Conservation (phyloP, 2,113 vertebrate species). For the Crotalus viridis region DNA sequence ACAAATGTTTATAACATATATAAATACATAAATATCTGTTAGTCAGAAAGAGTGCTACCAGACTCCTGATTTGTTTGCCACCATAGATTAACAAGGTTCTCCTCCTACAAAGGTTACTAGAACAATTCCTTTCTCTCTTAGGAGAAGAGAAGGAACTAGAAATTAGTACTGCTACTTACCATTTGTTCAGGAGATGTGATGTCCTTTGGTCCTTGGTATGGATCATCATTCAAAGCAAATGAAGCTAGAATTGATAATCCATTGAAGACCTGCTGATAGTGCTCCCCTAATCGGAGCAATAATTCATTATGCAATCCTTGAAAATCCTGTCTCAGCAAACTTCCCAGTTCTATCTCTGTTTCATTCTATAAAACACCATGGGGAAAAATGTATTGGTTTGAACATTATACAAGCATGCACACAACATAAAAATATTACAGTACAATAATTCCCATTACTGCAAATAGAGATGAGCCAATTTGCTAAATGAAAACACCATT, state of each 20-base stretch:
- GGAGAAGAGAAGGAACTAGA: neutral
- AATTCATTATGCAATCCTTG: conserved; percentile 96
- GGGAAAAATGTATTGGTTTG: neutral
- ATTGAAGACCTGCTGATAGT: conserved; percentile 97
- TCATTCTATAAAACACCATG: conserved; percentile 78
- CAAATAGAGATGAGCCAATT: neutral
- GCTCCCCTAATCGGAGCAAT: conserved; percentile 89
- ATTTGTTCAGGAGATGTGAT: conserved; percentile 87
- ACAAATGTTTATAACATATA: neutral
- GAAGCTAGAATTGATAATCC: conserved; percentile 94
- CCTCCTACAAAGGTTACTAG: neutral
- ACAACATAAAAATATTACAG: neutral
- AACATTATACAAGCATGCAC: neutral
- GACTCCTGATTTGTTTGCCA: neutral
- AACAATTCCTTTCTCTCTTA: neutral
- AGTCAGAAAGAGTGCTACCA: neutral
- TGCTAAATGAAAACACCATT: neutral
- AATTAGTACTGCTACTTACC: conserved; percentile 68
- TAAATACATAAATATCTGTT: neutral
- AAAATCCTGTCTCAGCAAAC: conserved; percentile 93
- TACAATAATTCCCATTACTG: neutral
- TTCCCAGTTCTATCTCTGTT: conserved; percentile 95
- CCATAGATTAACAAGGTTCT: neutral
- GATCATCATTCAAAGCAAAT: conserved; percentile 91
- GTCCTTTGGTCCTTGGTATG: conserved; percentile 86